Conservation (phyloP, 2,888 invertebrate species). For the Latrodectus elegans region DNA sequence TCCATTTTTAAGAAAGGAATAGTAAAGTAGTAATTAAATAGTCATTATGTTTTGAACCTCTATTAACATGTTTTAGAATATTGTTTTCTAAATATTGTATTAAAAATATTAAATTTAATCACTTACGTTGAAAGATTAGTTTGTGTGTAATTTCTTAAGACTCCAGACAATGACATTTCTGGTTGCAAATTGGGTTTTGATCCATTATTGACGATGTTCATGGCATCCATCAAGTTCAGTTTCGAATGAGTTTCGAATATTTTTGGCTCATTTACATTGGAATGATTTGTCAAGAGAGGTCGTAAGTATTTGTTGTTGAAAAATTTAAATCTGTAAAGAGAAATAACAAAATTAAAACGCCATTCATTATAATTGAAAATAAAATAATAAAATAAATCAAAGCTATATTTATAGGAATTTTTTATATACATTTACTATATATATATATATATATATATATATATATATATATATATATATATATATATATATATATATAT, state of each 20-base stretch:
- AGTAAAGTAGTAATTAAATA: no score
- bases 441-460: no score
- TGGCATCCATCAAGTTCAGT: constrained; percentile 93
- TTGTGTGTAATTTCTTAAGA: constrained; percentile 88
- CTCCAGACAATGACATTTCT: constrained; percentile 87
- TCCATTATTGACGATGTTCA: constrained; percentile 83
- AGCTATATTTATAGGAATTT: no score
- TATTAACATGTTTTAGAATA: no score
- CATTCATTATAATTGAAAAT: no score
- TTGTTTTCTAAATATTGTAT: not conserved
- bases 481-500: no score
- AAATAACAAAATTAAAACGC: not conserved
- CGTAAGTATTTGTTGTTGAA: constrained; percentile 95
- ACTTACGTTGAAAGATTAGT: constrained; percentile 67
- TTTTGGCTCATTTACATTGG: constrained; percentile 92
- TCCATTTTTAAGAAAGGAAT: no score
- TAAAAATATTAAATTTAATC: not conserved
- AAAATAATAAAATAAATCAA: no score
- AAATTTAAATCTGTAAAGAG: constrained; percentile 84
- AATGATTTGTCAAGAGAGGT: constrained; percentile 77
- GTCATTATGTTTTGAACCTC: no score
- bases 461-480: no score
- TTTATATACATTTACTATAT: no score
- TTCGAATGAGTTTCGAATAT: constrained; percentile 95
- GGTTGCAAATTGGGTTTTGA: constrained; percentile 28